These are phyloP conservation scores for Erethizon dorsatum DNA, from an alignment of 2,797 vertebrate genomes.

Conservation along the genomic window DNA sequence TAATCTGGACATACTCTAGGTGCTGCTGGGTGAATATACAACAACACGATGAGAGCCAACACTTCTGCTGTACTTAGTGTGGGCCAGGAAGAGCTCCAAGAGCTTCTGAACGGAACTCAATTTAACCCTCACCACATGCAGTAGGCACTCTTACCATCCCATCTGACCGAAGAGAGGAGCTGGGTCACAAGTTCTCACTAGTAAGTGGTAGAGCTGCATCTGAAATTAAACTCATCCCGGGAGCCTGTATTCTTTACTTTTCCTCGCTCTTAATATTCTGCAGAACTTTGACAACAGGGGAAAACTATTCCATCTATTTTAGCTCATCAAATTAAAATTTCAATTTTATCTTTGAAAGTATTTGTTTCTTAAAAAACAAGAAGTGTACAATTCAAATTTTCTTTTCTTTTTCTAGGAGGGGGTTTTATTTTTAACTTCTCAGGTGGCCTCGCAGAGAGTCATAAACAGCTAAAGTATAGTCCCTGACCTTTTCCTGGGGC, in stretches of 20 bases:
- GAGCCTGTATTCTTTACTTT: background rate
- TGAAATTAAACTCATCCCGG: background rate
- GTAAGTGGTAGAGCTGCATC: fast-evolving
- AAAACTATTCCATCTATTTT: background rate
- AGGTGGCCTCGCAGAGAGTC: background rate
- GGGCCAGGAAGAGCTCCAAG: background rate
- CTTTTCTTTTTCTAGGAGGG: background rate
- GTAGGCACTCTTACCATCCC: fast-evolving
- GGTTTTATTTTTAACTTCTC: background rate
- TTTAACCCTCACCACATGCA: too few species aligned
- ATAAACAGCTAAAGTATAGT: background rate
- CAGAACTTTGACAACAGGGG: background rate
- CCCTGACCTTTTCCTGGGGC: background rate
- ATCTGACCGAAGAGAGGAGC: background rate
- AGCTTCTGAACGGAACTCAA: background rate
- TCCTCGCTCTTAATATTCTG: background rate
- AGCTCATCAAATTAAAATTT: conserved; percentile 15
- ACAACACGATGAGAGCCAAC: background rate
- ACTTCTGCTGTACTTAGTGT: fast-evolving
- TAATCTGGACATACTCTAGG: background rate
- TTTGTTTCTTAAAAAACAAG: background rate
- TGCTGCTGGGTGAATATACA: background rate
- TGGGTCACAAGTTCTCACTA: background rate
- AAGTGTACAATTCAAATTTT: background rate
- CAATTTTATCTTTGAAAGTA: background rate